Evolutionary conservation across 2,888 invertebrate genomes (phyloP), one percentile per base, ranked within the genome.

Genomic region (Ophion costatus): DNA sequence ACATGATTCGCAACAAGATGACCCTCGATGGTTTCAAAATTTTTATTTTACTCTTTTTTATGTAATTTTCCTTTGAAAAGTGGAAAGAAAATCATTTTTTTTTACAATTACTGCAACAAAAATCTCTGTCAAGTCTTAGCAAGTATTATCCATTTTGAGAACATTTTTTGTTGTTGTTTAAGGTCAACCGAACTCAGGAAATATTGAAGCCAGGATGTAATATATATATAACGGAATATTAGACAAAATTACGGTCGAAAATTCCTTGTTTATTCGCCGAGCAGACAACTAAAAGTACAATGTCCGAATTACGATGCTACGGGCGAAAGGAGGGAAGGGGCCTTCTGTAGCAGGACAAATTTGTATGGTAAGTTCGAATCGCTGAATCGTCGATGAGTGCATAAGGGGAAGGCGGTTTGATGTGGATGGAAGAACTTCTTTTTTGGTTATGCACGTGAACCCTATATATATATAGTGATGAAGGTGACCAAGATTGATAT

Each of bases 231-330:
- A 9, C 38, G 1, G 38, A 38, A 38, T 9, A 38, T 5, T 38
- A 38, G 38, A 38, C 38, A 38, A 38, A 38, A 38, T 5, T 3
- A 51, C 51, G 51, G 51, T 51, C 14, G 4, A 51, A 51, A 51
- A 51, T 17, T 11, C 11, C 51, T 51, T 17, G 51, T 51, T 51
- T 51, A 51, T 51, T 51, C 51, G 17, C 51, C 51, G 51, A 14
- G 51, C 17, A 51, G 51, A 51, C 5, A 51, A 51, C 51, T 51
- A 51, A 51, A 51, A 51, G 51, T 51, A 51, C 51, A 51, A 51
- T 77, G 76, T 76, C 57, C 29, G 29, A 56, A 67, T 76, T 57
- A 73, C 14, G 51, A 51, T 17, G 51, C 51, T 51, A 51, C 14
- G 17, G 51, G 14, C 51, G 17, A 17, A 5, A 17, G 17, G 17